Base-by-base conservation (phyloP, 2,797 vertebrate species). In the Hephaestus fuliginosus region DNA sequence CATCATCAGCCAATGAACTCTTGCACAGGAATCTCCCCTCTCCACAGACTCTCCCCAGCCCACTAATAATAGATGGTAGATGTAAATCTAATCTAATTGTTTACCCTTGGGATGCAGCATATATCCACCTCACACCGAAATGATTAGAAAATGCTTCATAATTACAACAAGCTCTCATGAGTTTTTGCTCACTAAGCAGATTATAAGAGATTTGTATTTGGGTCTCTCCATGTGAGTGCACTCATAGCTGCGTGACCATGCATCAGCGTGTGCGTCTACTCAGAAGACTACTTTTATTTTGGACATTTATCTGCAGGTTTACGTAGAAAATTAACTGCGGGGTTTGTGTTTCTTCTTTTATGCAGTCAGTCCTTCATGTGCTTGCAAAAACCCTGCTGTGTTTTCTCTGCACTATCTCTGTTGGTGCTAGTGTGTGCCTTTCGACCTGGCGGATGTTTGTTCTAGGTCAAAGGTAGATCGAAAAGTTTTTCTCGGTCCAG, bases 391-490 rank as follows among this genome's bases (percentile, higher is more conserved):
- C 56, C 7, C 39, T 18, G n/a, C 3, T 46, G 25, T 52, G 58
- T 74, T 66, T 65, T 64, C 48, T 65, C 69, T 58, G 9, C 39
- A 9, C 43, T 74, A 10, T 82, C 49, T 71, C 43, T 66, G 39
- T 57, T 56, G 13, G 22, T 48, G 51, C 44, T 43, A 62, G 14
- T 67, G 76, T 81, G 64, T 70, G 73, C 68, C 75, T 69, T 87
- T 61, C 70, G 76, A 58, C 65, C 86, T 78, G 65, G 70, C 75
- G 74, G 62, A 46, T 89, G 74, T 91, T 88, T 91, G 87, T 77
- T 91, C 65, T 74, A 25, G 87, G 88, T 90, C 84, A 92, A 85
- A 90, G 84, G 86, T 86, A 84, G 79, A 87, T 85, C 82, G 78
- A 85, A 90, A 89, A 83, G 82, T 79, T 88, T 87, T 85, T 82